A percentile compares a stretch with the other conserved stretches of the same genome.
Evolutionary conservation across 2,113 vertebrate species (phyloP).

Genomic region (Grammomys surdaster): DNA sequence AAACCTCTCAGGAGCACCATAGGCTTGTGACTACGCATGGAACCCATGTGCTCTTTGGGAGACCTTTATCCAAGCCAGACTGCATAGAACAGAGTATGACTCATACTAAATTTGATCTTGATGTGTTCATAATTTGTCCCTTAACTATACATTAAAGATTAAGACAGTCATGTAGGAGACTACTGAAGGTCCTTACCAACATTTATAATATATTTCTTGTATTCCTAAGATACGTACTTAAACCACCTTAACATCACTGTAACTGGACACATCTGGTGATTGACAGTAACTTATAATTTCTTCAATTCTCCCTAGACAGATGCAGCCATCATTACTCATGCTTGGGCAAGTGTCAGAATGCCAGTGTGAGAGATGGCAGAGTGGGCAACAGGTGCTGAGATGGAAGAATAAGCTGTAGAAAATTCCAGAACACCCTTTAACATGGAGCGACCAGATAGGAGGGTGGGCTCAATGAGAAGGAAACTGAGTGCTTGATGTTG

Average conservation of each 20-base stretch:
- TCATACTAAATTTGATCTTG: not conserved
- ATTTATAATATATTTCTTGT: no score
- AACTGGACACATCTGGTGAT: not conserved
- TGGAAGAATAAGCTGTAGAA: not conserved
- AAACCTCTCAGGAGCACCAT: not conserved
- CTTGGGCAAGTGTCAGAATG: not conserved
- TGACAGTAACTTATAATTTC: not conserved
- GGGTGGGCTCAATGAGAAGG: not conserved
- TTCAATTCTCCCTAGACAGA: not conserved
- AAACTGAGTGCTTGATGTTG: not conserved
- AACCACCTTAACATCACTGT: not conserved
- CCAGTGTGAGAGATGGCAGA: not conserved
- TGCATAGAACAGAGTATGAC: not conserved
- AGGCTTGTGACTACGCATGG: not conserved
- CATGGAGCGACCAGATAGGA: not conserved
- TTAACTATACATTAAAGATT: not conserved
- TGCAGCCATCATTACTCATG: not conserved
- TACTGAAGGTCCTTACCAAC: no score
- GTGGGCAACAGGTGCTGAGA: not conserved
- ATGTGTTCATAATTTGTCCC: not conserved
- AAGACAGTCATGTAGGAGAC: not conserved
- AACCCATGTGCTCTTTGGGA: not conserved
- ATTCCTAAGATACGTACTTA: not conserved
- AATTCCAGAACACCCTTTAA: not conserved
- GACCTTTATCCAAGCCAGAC: not conserved